These are phyloP conservation scores for Lycopodina hypogea DNA, from an alignment of 37 sponge, comb jelly and placozoan genomes.

Conservation along the genomic window DNA sequence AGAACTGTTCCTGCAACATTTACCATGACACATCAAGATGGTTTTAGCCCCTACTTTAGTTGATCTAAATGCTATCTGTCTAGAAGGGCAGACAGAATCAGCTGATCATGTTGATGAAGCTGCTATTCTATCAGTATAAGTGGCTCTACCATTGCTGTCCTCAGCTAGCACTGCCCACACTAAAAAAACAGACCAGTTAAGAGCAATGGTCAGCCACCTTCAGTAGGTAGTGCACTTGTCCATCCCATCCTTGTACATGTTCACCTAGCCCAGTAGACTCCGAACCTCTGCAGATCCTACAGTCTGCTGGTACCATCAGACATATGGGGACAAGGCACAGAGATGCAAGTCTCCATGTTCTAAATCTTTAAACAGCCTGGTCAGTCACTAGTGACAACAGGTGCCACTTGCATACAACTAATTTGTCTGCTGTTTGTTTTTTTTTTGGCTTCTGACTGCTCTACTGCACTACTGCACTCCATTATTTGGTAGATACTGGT, in stretches of 20 bases:
- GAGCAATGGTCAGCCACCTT: too few species aligned
- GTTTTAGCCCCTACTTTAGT: constrained; percentile 55
- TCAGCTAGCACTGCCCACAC: constrained; percentile 25
- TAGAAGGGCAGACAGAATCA: constrained; percentile 41
- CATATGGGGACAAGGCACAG: constrained; percentile 20
- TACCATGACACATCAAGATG: constrained; percentile 55
- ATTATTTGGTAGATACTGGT: constrained; percentile 54
- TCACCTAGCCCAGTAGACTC: not conserved
- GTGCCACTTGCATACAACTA: constrained; percentile 51
- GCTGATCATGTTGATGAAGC: constrained; percentile 60
- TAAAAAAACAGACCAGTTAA: constrained; percentile 10
- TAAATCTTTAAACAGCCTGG: too few species aligned
- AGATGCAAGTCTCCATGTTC: constrained; percentile 34
- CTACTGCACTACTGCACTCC: constrained; percentile 43
- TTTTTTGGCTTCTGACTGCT: too few species aligned
- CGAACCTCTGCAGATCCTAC: too few species aligned
- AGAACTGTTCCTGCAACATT: constrained; percentile 57
- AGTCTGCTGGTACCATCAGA: constrained; percentile 40
- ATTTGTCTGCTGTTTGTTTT: constrained; percentile 16
- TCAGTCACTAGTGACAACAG: constrained; percentile 52
- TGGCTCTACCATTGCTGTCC: not conserved
- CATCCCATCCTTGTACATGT: not conserved
- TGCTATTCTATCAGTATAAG: constrained; percentile 27
- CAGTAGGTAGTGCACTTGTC: constrained; percentile 12
- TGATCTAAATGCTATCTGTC: constrained; percentile 7